A percentile compares a stretch with the other conserved stretches of the same genome.
Evolutionary conservation across 2,797 vertebrate species (phyloP).

Genomic region (Melanogrammus aeglefinus): DNA sequence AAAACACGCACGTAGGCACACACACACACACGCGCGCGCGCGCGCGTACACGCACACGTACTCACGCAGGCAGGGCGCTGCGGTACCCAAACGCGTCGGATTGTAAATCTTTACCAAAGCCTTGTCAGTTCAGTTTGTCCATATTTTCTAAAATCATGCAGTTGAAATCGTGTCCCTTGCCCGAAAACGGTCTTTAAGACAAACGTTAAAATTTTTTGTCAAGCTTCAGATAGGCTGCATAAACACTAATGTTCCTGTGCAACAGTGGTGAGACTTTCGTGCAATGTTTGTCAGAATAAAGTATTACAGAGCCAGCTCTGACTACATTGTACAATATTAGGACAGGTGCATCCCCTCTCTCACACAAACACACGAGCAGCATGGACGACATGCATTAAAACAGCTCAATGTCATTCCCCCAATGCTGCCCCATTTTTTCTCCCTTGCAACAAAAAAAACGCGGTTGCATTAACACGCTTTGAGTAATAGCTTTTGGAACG

Average conservation of each 20-base stretch:
- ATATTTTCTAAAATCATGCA: not conserved
- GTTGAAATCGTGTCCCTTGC: not conserved
- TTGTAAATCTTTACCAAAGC: conserved; percentile 20
- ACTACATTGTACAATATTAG: not conserved
- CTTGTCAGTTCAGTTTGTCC: not conserved
- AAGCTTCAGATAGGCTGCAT: not conserved
- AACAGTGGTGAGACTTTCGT: not conserved
- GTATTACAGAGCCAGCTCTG: not conserved
- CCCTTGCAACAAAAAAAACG: not conserved
- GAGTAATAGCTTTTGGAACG: too few species aligned
- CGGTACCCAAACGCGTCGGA: conserved; percentile 31
- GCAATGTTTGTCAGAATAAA: not conserved
- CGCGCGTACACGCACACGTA: conserved; percentile 3
- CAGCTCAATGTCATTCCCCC: not conserved
- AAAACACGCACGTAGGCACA: not conserved
- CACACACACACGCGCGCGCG: too few species aligned
- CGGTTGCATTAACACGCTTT: not conserved
- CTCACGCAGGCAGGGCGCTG: conserved; percentile 26
- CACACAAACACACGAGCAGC: not conserved
- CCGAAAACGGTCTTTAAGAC: not conserved
- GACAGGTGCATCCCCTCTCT: not conserved
- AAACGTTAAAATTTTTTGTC: not conserved
- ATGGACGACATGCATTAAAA: too few species aligned
- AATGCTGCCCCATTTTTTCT: not conserved
- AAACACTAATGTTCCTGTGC: not conserved